These are phyloP conservation scores for Dicranocentrus wangi DNA, from an alignment of 2,888 invertebrate genomes.

Conservation along the genomic window DNA sequence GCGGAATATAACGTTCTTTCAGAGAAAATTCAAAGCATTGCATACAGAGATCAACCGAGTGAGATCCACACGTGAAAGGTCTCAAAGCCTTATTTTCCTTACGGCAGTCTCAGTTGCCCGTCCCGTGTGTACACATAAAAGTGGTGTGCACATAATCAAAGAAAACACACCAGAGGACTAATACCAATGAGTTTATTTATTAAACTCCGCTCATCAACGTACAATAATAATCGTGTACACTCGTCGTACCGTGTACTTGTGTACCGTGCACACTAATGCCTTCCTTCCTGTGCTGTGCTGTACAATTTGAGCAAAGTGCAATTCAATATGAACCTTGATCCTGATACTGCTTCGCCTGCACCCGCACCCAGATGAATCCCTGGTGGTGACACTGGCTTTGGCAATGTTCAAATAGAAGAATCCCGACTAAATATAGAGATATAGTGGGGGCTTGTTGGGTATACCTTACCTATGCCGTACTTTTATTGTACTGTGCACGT, in stretches of 20 bases:
- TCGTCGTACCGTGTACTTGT: neutral
- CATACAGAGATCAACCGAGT: no score
- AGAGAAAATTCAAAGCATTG: no score
- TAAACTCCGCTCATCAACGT: neutral
- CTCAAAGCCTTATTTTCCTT: no score
- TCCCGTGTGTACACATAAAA: no score
- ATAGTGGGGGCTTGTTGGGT: no score
- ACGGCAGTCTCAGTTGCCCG: no score
- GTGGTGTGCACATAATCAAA: constrained; percentile 13
- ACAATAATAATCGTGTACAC: neutral
- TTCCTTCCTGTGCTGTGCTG: neutral
- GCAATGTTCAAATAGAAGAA: constrained; percentile 6
- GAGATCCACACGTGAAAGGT: no score
- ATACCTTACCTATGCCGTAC: no score
- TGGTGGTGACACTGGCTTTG: constrained; percentile 54
- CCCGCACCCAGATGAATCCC: constrained; percentile 43
- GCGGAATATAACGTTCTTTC: no score
- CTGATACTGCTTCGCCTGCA: constrained; percentile 36
- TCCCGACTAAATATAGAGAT: no score
- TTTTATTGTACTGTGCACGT: no score
- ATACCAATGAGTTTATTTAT: neutral
- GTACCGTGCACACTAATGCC: neutral
- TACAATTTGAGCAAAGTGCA: constrained; percentile 3
- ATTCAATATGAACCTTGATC: constrained; percentile 52
- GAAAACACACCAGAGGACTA: neutral